Base-by-base conservation (phyloP, 2,888 invertebrate species). In the Salpingus planirostris region DNA sequence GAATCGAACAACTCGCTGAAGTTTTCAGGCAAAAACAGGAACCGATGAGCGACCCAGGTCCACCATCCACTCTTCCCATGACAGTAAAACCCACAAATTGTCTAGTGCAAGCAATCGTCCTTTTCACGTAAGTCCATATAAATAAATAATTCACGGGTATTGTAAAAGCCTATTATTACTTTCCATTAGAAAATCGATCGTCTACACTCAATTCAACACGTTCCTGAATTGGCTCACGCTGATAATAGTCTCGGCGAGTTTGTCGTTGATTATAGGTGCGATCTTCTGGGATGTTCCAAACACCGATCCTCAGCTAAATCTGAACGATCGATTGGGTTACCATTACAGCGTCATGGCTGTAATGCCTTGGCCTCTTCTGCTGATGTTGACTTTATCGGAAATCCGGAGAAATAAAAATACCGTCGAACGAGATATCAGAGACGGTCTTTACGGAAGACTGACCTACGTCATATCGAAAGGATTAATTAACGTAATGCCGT, bases 201-300 rank as follows among this genome's bases (percentile, higher is more conserved):
- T 88, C 38, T 89, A 85, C 65, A 88, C 85, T 27, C 91, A 90
- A 62, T 89, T 89, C 31, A 82, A 80, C 54, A 86, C 88, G 2
- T 65, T 91, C 40, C 75, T 88, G 0, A 78, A 78, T 45, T 81
- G 90, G 68, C 73, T 89, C 18, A 77, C 78, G 23, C 76, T 86
- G 42, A 73, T 91, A 7, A 71, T 91, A 11, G 70, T 87, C 10
- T 80, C 90, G 0, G 86, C 84, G 1, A 72, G 85, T 41, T 72
- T 92, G 55, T 91, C 92, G 2, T 71, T 92, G 30, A 69, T 86
- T 44, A 75, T 87, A 15, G 92, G 92, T 22, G 81, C 86, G 44
- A 78, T 91, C 47, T 92, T 87, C 63, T 91, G 90, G 89, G 88
- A 91, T 56, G 74, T 91, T 3, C 82, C 87, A 1, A 69, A 79